Base-by-base conservation (phyloP, 1,140 invertebrate genomes). In the Elysia chlorotica region DNA sequence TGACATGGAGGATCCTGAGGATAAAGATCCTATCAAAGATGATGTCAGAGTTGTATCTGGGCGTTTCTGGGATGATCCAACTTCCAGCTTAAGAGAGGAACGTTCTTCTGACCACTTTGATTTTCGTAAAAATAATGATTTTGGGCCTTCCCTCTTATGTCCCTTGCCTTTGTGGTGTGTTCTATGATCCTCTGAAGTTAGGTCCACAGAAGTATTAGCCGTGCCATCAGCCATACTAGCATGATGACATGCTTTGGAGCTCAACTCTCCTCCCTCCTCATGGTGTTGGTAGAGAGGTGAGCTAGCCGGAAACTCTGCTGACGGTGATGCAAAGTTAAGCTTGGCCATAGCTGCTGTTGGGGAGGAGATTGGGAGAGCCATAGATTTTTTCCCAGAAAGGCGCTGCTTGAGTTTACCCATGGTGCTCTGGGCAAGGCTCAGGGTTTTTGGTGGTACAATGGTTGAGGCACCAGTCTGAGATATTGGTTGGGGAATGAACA, bases 321-420 rank as follows among this genome's bases (percentile, higher is more conserved):
- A 38, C 69, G 66, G 30, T 6, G 69, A 71, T 4, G 23, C 33
- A 28, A 74, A 66, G n/a, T 81, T 75, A 21, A 78, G 74, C 21
- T 62, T 67, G 6, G 76, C 73, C 66, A 79, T 73, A 37, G 76
- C 67, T 28, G 81, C 54, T n/a, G 80, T 78, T 25, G 82, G 57
- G 53, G 75, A 76, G 62, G 70, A 65, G 36, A 76, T 30, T 48
- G 56, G n/a, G 14, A 71, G 57, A n/a, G 48, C 25, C 41, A 53
- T 41, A 36, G 69, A 31, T 30, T 57, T 35, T 17, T 38, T 67
- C 19, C 21, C 5, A 25, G 56, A 25, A 31, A 19, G 25, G 53
- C 57, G 33, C 21, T n/a, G 59, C 63, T 23, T 53, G 5, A 62
- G 10, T 36, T 31, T 53, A n/a, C 23, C 56, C 37, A 25, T 21